These are phyloP conservation scores for Cryptops parisi DNA, from an alignment of 2,888 invertebrate species.

Conservation along the genomic window DNA sequence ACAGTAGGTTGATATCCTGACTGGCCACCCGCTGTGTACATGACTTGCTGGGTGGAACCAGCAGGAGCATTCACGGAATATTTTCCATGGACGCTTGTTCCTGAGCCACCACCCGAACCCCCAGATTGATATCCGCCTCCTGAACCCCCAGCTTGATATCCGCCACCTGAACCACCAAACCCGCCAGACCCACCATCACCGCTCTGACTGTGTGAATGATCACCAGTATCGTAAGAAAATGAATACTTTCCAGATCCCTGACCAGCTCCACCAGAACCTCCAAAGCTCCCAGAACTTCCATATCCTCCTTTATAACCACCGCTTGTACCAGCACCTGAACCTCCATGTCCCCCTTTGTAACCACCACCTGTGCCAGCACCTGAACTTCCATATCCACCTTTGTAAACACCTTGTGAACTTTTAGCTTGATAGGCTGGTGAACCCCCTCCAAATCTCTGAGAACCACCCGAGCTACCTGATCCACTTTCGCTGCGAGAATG, in stretches of 20 bases:
- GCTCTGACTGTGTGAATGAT: not conserved
- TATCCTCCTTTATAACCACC: not conserved
- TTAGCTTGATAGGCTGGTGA: too few relatives aligned
- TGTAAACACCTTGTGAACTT: too few relatives aligned
- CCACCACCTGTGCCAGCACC: not conserved
- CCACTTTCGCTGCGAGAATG: not conserved
- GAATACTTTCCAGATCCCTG: not conserved
- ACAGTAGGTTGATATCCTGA: too few relatives aligned
- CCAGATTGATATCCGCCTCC: too few relatives aligned
- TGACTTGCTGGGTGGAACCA: too few relatives aligned
- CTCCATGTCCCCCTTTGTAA: not conserved
- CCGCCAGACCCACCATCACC: not conserved
- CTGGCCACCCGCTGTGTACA: too few relatives aligned
- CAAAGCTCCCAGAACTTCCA: not conserved
- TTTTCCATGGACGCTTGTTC: too few relatives aligned
- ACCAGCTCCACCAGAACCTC: not conserved
- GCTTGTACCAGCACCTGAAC: not conserved
- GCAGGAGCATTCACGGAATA: too few relatives aligned
- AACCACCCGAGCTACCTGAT: too few relatives aligned
- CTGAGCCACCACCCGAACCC: too few relatives aligned
- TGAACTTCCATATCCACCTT: not conserved
- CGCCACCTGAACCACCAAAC: not conserved
- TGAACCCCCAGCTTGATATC: too few relatives aligned
- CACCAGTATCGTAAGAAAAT: not conserved
- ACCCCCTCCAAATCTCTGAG: too few relatives aligned